Base-by-base conservation (phyloP, 2,113 vertebrate genomes). In the Brachyistius frenatus region DNA sequence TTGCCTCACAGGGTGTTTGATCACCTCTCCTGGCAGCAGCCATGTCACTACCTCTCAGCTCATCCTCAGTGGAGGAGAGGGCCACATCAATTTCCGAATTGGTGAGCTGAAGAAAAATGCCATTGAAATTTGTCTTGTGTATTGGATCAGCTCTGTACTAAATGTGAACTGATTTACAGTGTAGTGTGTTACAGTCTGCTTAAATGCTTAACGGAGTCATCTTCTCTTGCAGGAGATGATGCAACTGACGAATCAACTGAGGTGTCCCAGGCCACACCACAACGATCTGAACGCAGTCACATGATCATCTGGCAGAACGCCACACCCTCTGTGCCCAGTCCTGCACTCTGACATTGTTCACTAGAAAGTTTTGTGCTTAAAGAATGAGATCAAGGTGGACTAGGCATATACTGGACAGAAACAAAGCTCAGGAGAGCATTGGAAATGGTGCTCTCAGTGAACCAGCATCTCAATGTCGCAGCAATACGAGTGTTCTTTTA, bases 21-120 rank as follows among this genome's bases (percentile, higher is more conserved):
- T 87, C 68, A 73, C 88, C 4, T 90, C 90, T 35, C 69, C 84
- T 53, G 92, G 90, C 62, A 85, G 80, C 63, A 83, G 70, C 61
- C 56, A 89, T n/a, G 69, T 86, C 41, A 76, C 90, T 84, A 80
- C 90, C 76, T 85, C 94, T 92, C 92, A 93, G 69, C 91, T 96
- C 9, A 91, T 96, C 65, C 91, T 96, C 79, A 96, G 95, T 66
- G 96, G 95, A 76, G 96, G 96, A 66, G 96, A 96, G 83, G 96
- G 95, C 35, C 95, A 96, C 85, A 95, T 96, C 67, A 95, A 96
- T 73, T 96, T 96, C 77, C 83, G 94, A 36, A 95, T 96, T n/a
- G 95, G 96, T 96, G 81, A 92, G 93, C 77, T n/a, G 6, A 46
- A 46, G 50, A 13, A 36, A 73, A 68, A 66, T 44, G 13, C 7